Percentiles rank a stretch among this genome's conserved stretches.
phyloP scores from a whole-genome alignment of 2,113 vertebrate species.

The Cebus imitator region DNA sequence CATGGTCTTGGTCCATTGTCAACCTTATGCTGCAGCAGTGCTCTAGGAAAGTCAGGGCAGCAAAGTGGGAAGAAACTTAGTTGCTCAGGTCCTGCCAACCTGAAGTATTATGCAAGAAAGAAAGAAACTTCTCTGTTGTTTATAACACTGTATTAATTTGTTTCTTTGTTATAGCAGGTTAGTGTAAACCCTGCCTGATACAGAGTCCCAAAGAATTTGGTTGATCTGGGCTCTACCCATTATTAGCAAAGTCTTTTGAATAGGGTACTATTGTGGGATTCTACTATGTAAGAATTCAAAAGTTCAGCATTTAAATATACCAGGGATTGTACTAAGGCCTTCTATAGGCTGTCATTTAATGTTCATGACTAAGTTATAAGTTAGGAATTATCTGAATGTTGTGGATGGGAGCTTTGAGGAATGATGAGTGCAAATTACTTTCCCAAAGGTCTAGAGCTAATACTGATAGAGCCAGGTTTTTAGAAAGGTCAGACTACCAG shows the following conservation, averaged over 20 bases:
- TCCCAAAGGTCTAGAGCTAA: neutral
- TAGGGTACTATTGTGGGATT: neutral
- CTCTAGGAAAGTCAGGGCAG: neutral
- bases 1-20: neutral
- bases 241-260: neutral
- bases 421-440: neutral
- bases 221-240: neutral
- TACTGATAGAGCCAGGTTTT: neutral
- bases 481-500: neutral
- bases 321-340: neutral
- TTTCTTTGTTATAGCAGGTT: neutral
- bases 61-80: neutral
- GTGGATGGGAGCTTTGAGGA: neutral
- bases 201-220: neutral
- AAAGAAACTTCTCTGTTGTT: neutral
- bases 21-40: neutral
- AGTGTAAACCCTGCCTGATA: neutral
- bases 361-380: neutral
- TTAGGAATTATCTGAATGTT: neutral
- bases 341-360: neutral
- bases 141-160: neutral
- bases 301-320: neutral
- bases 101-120: neutral
- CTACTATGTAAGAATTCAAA: neutral
- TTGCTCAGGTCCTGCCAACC: neutral